Evolutionary conservation across 2,888 invertebrate species (phyloP).

Genomic region (Agapetus fuscipes): DNA sequence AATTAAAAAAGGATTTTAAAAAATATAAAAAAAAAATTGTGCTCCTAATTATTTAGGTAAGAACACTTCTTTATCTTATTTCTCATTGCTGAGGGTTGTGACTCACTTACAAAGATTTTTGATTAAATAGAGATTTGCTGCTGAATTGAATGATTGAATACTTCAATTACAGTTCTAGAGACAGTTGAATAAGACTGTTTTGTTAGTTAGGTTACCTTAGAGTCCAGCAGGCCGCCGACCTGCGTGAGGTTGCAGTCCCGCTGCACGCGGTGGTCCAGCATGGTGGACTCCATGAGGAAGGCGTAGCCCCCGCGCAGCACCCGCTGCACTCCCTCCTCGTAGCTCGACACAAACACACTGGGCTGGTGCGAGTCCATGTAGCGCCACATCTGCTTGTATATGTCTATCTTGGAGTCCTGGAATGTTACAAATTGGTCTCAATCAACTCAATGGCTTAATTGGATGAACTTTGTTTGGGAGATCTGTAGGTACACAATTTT

Average conservation of each 20-base stretch:
- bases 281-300: conserved; percentile 96
- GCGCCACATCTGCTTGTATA: conserved; percentile 91
- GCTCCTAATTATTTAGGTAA: too few species aligned
- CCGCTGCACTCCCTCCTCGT: conserved; percentile 82
- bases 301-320: conserved; percentile 90
- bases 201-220: conserved; percentile 32
- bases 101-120: too few species aligned
- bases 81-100: too few species aligned
- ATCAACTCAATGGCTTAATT: not conserved
- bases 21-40: too few species aligned
- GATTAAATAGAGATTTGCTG: too few species aligned
- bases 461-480: not conserved
- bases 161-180: too few species aligned
- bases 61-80: too few species aligned
- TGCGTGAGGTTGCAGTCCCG: conserved; percentile 95
- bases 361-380: conserved; percentile 75
- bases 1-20: too few species aligned
- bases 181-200: too few species aligned
- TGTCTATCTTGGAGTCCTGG: conserved; percentile 81
- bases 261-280: conserved; percentile 93
- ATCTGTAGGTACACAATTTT: too few species aligned
- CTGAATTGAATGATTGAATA: too few species aligned
- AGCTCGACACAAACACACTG: conserved; percentile 77
- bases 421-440: too few species aligned
- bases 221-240: conserved; percentile 67